Base-by-base conservation (phyloP, 1,140 invertebrate species). In the Lordiphosa clarofinis region DNA sequence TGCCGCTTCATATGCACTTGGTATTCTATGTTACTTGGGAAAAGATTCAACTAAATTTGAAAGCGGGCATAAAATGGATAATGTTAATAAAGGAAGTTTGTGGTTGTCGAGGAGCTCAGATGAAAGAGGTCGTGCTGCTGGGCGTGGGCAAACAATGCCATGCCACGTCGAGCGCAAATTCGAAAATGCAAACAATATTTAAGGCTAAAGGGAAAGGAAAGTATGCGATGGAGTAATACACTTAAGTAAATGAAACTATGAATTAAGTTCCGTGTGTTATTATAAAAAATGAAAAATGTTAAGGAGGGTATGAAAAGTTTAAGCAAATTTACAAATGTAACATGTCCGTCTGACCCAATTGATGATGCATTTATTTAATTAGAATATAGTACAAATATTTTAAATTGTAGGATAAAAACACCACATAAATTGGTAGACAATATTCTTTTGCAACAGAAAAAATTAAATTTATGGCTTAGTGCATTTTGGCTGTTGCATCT, bases 51-150 rank as follows among this genome's bases (percentile, higher is more conserved):
- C 52, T 40, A 61, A 66, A 70, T 70, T 70, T 66, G 56, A 39
- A 37, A 28, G 57, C 47, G 46, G 56, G 47, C 59, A 63, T 67
- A 43, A 53, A 62, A 42, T 70, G 67, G 53, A 70, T 70, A 67
- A 72, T 72, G 67, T 72, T 64, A 63, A 72, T 68, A 68, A 72
- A 68, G 64, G 46, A 63, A 68, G 68, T 68, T 58, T 54, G 43
- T 37, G 50, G 46, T 13, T 44, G 40, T 15, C 31, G 15, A 12
- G 33, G 28, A 47, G 28, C 10, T 21, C 15, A 53, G 42, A 50
- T 13, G 21, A 8, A 11, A 44, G 19, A 36, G 50, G 53, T 49
- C 56, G 52, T 21, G 54, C 19, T 21, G 9, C 10, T 21, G 62
- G 56, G 62, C 33, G 57, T 57, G 49, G 36, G 43, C 59, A 71